Conservation (phyloP, 2,888 invertebrate genomes). For the Odontothrips loti region DNA sequence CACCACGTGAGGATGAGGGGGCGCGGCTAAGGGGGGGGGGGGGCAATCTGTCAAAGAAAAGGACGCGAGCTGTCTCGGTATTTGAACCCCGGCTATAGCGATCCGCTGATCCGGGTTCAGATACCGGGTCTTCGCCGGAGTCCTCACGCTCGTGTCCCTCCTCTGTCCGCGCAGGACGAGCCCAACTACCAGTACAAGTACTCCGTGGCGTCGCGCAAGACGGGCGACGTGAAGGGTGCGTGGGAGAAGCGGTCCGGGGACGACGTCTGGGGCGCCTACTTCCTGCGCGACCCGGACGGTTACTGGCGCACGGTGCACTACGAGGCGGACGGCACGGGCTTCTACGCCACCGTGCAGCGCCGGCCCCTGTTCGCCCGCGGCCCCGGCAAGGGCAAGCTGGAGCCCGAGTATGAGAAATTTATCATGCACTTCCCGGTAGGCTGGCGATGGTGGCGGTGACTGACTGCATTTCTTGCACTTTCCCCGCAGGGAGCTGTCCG, state of each 20-base stretch:
- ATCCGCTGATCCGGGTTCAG: too few species aligned
- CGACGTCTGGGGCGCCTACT: conserved; percentile 24
- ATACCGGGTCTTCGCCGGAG: too few species aligned
- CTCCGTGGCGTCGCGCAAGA: conserved; percentile 24
- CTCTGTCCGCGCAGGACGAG: neutral
- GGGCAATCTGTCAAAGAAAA: too few species aligned
- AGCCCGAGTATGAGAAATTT: neutral
- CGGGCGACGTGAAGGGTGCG: conserved; percentile 18
- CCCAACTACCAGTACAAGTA: conserved; percentile 21
- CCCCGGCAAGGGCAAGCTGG: conserved; percentile 21
- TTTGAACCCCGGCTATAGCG: too few species aligned
- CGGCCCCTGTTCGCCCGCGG: neutral
- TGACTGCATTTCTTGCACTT: too few species aligned
- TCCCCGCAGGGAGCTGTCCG: neutral
- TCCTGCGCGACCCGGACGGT: conserved; percentile 14
- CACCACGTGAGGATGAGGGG: neutral
- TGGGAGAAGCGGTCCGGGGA: conserved; percentile 15
- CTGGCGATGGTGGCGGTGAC: too few species aligned
- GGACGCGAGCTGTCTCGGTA: too few species aligned
- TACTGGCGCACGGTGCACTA: conserved; percentile 15
- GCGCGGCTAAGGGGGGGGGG: too few species aligned
- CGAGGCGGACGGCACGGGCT: conserved; percentile 21
- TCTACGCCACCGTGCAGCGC: conserved; percentile 17
- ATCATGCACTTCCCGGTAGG: too few species aligned
- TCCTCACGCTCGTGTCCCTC: neutral